Evolutionary conservation across 2,797 vertebrate genomes (phyloP).

Genomic region (Artibeus lituratus): DNA sequence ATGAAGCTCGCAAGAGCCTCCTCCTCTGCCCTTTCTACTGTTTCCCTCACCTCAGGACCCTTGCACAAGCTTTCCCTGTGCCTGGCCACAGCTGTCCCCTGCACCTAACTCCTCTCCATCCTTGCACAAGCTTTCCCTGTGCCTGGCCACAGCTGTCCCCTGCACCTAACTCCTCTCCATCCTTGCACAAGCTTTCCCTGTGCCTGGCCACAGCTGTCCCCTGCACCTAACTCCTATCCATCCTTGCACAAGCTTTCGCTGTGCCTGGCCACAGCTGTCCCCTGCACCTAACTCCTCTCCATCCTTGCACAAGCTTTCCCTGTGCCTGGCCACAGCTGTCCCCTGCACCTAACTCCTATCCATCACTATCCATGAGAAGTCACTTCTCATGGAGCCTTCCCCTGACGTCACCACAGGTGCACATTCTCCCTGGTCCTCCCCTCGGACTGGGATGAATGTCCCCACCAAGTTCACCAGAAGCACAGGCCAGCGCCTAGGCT

Average conservation of each 20-base stretch:
- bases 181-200: no score
- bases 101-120: no score
- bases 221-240: no score
- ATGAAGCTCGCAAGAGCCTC: background rate
- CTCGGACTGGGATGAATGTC: background rate
- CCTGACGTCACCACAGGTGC: background rate
- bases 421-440: no score
- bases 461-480: background rate
- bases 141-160: no score
- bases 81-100: background rate
- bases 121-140: no score
- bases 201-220: no score
- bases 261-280: background rate
- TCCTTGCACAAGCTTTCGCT: background rate
- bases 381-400: background rate
- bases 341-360: background rate
- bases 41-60: background rate
- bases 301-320: background rate
- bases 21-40: background rate
- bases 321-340: background rate
- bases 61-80: background rate
- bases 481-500: background rate
- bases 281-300: background rate
- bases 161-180: no score
- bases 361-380: no score